phyloP scores from a whole-genome alignment of 2,113 vertebrate genomes.

The Leptocoma aspasia region DNA sequence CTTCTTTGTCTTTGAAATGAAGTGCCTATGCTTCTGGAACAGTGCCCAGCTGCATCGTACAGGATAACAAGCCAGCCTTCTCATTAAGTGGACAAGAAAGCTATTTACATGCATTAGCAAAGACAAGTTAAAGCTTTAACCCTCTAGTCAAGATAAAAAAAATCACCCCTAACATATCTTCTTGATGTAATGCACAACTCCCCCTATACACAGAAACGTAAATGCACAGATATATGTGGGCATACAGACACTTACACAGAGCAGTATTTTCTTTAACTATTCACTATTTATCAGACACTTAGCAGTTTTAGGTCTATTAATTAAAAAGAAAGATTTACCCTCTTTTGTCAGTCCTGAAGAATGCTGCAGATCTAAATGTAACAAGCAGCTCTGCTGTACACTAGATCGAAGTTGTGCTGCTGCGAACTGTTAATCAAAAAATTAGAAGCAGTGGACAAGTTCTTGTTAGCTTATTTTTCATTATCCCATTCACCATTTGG shows the following conservation, averaged over 20 bases:
- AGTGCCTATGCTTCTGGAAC: conserved; percentile 46
- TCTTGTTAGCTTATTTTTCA: conserved; percentile 46
- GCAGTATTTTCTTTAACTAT: neutral
- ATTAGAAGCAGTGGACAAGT: conserved; percentile 57
- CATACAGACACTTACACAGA: neutral
- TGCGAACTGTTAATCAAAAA: conserved; percentile 41
- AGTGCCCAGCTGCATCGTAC: conserved; percentile 21
- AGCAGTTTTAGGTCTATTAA: conserved; percentile 24
- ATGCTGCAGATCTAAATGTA: neutral
- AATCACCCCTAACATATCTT: neutral
- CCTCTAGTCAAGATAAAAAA: conserved; percentile 6
- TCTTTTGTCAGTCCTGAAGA: neutral
- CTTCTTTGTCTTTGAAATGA: conserved; percentile 73
- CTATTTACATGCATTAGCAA: conserved; percentile 39
- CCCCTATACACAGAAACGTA: neutral
- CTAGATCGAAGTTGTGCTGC: conserved; percentile 54
- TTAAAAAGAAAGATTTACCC: conserved; percentile 1
- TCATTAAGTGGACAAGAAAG: conserved; percentile 52
- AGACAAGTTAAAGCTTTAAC: conserved; percentile 30
- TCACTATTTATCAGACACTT: conserved; percentile 11
- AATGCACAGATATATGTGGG: neutral
- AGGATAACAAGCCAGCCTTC: conserved; percentile 56
- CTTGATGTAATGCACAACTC: neutral
- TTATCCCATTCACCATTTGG: neutral
- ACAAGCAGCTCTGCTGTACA: neutral